phyloP scores from a whole-genome alignment of 53 echinoderm and acorn worm genomes.

The Actinopyga echinites region DNA sequence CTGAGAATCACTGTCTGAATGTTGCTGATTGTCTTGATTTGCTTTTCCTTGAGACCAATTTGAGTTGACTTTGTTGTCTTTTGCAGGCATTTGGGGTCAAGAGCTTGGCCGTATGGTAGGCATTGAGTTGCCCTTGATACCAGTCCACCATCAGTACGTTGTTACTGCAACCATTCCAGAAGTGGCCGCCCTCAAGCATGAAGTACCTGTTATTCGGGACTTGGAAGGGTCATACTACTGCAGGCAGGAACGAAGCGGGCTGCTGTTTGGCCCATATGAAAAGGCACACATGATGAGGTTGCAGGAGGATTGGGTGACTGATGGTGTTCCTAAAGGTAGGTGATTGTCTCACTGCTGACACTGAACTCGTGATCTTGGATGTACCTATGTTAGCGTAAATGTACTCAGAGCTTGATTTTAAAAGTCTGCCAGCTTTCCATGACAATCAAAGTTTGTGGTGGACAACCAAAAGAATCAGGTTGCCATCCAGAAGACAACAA shows the following conservation, averaged over 20 bases:
- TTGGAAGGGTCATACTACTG: slow-evolving; percentile 95
- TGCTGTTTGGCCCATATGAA: slow-evolving; percentile 95
- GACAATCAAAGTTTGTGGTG: no score
- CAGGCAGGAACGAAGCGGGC: slow-evolving; percentile 82
- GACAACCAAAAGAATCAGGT: no score
- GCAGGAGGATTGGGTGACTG: slow-evolving; percentile 83
- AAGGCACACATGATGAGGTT: slow-evolving; percentile 80
- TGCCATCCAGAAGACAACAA: no score
- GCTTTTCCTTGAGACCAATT: neutral
- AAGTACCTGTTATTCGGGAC: slow-evolving; percentile 90
- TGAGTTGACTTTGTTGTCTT: neutral
- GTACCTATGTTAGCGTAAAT: no score
- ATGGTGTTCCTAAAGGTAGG: slow-evolving; percentile 92
- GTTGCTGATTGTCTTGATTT: neutral
- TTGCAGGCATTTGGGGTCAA: slow-evolving; percentile 94
- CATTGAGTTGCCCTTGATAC: slow-evolving; percentile 75
- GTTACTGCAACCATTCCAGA: slow-evolving; percentile 95
- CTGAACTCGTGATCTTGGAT: no score
- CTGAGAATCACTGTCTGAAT: neutral
- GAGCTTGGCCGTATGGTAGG: slow-evolving; percentile 80
- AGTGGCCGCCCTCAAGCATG: slow-evolving; percentile 76
- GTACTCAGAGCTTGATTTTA: no score
- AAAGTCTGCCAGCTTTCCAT: no score
- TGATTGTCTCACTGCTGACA: no score
- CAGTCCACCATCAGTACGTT: slow-evolving; percentile 94